Evolutionary conservation across 2,888 invertebrate species (phyloP), one percentile per base, ranked within the genome.

Genomic region (Cheilosia pagana): DNA sequence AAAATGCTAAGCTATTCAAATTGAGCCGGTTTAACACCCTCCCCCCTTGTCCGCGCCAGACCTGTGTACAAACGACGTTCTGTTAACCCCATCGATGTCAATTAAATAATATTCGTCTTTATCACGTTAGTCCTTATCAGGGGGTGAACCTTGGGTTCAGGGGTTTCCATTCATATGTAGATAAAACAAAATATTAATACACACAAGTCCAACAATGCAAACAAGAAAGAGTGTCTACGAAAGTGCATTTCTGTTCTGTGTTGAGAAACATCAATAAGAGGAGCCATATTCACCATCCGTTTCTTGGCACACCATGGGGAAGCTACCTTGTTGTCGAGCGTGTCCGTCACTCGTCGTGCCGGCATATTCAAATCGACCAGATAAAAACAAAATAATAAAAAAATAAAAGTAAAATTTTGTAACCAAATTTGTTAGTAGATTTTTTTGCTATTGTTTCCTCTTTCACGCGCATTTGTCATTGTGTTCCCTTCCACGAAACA

Each of bases 251-350:
- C 10, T 45, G 45, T n/a, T 4, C 14, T 45, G 21, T 59, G 70
- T 59, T 71, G 71, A 71, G 60, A 59, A n/a, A 59, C 71, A 70
- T 70, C 57, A 57, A 12, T 35, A 25, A n/a, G 43, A n/a, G 43
- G 19, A 21, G 7, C 59, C 39, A 60, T 77, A 77, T 68, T 68
- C 68, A 68, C 68, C 77, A 77, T 45, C 45, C 14, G 57, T 48
- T 63, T 48, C 25, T 21, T 57, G 1, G 2, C 31, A 52, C 74
- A 57, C 19, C 55, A 39, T 65, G 63, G 57, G 57, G 74, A 74
- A 74, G 39, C 55, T 65, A 74, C 21, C 53, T 31, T 21, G 16
- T 62, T 45, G 53, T 23, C 50, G 52, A 25, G 5, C 25, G 25
- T 28, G 0, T 53, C 55, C n/a, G n/a, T n/a, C n/a, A n/a, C n/a